Evolutionary conservation across 1,140 invertebrate species (phyloP), one percentile per base, ranked within the genome.

Genomic region (Zaprionus vittiger): DNA sequence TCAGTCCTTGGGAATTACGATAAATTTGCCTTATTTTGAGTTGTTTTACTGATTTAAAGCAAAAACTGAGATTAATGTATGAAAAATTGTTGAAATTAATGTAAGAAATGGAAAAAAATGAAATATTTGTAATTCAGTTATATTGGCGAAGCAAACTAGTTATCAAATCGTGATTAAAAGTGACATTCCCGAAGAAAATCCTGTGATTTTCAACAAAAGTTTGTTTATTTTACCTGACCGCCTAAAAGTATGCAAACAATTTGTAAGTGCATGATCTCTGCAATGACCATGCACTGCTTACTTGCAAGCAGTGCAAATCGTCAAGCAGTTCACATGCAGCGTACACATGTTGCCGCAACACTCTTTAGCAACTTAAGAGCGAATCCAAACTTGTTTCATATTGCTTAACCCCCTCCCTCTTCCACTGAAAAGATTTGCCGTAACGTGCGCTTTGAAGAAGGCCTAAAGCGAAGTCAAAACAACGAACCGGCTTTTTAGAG

Each of bases 401-500:
- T 17, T 47, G 20, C 2, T 20, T 15, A 5, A 54, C 26, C 44
- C 26, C 55, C 20, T 1, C 49, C 17, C 34, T 31, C 63, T 67
- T 52, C 3, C 0, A 11, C 31, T 52, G 38, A 60, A 49, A 47
- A 34, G 52, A 62, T 49, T 15, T 41, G 38, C 38, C 22, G 17
- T 20, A 34, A 57, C 22, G 22, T 47, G 34, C 17, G 64, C 38
- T 72, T 62, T 37, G 34, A 54, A 55, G 55, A 55, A 66, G 41
- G 44, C 54, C 24, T 9, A 41, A 68, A 22, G 24, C 70, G 11
- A 55, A 76, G 80, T 66, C 75, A 49, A 80, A 77, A 72, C 67
- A 69, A 76, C 66, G 73, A 84, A 87, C 84, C 84, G 84, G 81
- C 84, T 89, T 87, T 83, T 67, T 71, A 60, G 54, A 69, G 63